A percentile compares a stretch with the other conserved stretches of the same genome.
Evolutionary conservation across 1,140 invertebrate species (phyloP).

Genomic region (Eufriesea mexicana): DNA sequence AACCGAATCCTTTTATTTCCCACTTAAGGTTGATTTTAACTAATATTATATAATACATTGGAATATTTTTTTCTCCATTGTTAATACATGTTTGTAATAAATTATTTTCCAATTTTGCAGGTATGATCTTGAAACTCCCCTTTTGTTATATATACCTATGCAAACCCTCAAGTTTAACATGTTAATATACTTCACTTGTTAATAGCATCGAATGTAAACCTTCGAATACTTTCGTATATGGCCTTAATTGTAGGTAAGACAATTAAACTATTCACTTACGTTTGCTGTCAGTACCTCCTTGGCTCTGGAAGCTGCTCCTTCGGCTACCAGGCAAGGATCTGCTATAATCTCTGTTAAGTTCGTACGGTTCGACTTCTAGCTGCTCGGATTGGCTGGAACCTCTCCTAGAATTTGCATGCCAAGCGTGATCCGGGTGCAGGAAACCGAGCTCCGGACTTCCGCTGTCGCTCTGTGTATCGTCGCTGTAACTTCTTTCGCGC

Average conservation of each 20-base stretch:
- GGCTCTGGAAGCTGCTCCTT: conserved; percentile 90
- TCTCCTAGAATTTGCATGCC: conserved; percentile 88
- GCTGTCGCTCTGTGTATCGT: conserved; percentile 80
- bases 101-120: no score
- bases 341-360: conserved; percentile 92
- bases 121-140: no score
- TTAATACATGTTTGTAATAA: no score
- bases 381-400: conserved; percentile 93
- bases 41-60: no score
- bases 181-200: no score
- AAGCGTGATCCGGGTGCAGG: conserved; percentile 92
- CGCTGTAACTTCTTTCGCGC: conserved; percentile 79
- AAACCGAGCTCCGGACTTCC: conserved; percentile 84
- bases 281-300: conserved; percentile 79
- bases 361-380: conserved; percentile 92
- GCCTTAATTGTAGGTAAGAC: neutral
- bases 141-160: no score
- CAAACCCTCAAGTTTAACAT: no score
- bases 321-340: conserved; percentile 91
- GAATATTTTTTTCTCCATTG: no score
- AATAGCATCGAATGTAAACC: no score
- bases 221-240: no score
- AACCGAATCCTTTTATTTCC: no score
- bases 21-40: no score
- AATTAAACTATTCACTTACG: conserved; percentile 69